These are phyloP conservation scores for Gallinago solitaria DNA, from an alignment of 2,797 vertebrate genomes.

Conservation along the genomic window DNA sequence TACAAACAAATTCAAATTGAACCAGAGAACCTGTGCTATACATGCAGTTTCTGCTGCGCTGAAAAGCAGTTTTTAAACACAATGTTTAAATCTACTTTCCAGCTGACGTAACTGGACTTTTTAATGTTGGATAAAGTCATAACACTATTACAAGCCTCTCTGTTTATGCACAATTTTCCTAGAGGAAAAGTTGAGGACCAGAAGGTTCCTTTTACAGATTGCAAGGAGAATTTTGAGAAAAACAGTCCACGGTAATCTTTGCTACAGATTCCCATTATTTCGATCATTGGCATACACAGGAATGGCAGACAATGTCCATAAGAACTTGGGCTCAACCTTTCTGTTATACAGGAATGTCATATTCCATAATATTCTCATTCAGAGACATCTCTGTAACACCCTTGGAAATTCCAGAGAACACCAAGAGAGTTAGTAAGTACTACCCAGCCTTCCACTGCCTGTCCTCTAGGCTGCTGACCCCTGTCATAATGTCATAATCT, in stretches of 20 bases:
- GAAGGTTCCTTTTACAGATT: background rate
- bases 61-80: background rate
- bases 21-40: background rate
- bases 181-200: background rate
- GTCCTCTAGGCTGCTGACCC: background rate
- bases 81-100: background rate
- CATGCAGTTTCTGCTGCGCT: background rate
- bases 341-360: background rate
- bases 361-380: background rate
- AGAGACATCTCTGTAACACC: background rate
- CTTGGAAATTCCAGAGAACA: background rate
- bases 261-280: background rate
- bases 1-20: background rate
- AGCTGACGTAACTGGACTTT: background rate
- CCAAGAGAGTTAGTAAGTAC: background rate
- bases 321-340: background rate
- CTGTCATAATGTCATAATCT: background rate
- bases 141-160: background rate
- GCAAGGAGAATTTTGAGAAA: background rate
- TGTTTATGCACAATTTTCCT: slow-evolving; percentile 6
- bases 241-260: background rate
- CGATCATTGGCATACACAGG: rapidly evolving
- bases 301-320: background rate
- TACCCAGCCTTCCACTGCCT: background rate
- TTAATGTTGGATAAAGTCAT: background rate